Evolutionary conservation across 2,888 invertebrate species (phyloP).

Genomic region (Orthosia cruda): DNA sequence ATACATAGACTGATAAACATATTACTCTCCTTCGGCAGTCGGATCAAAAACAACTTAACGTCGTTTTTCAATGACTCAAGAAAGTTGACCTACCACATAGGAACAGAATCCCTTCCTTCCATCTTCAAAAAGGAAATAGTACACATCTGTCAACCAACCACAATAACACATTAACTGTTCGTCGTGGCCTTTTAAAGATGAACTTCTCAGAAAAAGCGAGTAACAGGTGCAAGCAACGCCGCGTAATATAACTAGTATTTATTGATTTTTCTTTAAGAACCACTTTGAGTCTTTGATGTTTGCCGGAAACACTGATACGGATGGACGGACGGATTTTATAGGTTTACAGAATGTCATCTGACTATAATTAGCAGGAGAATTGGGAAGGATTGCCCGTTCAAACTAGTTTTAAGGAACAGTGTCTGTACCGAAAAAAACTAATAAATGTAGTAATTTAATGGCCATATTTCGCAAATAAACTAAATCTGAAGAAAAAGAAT

Average conservation of each 20-base stretch:
- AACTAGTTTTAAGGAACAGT: background rate
- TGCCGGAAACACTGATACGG: constrained; percentile 51
- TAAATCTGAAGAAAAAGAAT: no score
- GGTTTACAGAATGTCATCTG: constrained; percentile 48
- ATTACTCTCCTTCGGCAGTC: no score
- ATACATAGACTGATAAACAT: no score
- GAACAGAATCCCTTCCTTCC: background rate
- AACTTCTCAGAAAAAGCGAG: constrained; percentile 74
- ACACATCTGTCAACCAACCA: constrained; percentile 40
- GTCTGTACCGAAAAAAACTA: background rate
- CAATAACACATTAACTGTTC: constrained; percentile 28
- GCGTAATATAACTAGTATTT: constrained; percentile 70
- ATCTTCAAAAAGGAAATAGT: constrained; percentile 23
- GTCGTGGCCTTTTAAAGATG: constrained; percentile 40
- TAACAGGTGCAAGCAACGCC: constrained; percentile 79
- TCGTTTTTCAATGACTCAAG: background rate
- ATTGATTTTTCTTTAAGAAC: constrained; percentile 66
- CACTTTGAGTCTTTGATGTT: constrained; percentile 70
- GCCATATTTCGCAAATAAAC: no score
- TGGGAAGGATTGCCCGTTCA: background rate
- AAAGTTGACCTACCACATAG: constrained; percentile 2
- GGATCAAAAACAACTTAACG: no score
- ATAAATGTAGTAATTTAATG: no score
- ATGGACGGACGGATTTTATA: constrained; percentile 49
- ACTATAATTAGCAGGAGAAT: constrained; percentile 2